Percentiles rank a stretch among this genome's conserved stretches.
phyloP scores from a whole-genome alignment of 2,113 vertebrate genomes.

The Irena cyanogastra region DNA sequence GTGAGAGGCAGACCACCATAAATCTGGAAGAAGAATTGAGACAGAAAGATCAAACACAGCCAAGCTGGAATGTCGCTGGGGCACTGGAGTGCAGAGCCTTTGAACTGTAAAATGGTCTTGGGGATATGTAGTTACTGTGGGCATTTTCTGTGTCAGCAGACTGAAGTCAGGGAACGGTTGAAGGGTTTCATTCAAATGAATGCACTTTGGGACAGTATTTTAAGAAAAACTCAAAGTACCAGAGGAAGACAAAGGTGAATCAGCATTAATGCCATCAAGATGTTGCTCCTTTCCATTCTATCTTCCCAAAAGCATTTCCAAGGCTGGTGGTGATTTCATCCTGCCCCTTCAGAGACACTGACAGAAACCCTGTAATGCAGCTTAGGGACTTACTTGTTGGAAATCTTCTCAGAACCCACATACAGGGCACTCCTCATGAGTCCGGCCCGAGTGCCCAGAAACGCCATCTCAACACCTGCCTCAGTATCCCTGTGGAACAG shows the following conservation, averaged over 20 bases:
- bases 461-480: conserved; percentile 81
- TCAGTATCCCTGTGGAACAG: conserved; percentile 68
- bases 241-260: background rate
- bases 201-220: background rate
- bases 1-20: background rate
- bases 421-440: conserved; percentile 82
- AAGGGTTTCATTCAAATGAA: background rate
- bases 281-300: background rate
- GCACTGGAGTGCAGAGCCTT: background rate
- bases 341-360: background rate
- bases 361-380: background rate
- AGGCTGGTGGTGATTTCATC: background rate
- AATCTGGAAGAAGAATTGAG: background rate
- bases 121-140: background rate
- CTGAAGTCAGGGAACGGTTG: background rate
- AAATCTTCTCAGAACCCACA: conserved; percentile 83
- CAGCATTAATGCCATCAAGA: background rate
- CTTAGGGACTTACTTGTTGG: conserved; percentile 77
- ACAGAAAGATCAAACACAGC: background rate
- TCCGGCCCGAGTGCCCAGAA: conserved; percentile 91
- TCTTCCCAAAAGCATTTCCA: background rate
- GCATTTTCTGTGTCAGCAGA: background rate
- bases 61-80: background rate
- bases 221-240: background rate
- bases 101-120: background rate